Base-by-base conservation (phyloP, 2,113 vertebrate genomes). In the Phaetusa simplex region DNA sequence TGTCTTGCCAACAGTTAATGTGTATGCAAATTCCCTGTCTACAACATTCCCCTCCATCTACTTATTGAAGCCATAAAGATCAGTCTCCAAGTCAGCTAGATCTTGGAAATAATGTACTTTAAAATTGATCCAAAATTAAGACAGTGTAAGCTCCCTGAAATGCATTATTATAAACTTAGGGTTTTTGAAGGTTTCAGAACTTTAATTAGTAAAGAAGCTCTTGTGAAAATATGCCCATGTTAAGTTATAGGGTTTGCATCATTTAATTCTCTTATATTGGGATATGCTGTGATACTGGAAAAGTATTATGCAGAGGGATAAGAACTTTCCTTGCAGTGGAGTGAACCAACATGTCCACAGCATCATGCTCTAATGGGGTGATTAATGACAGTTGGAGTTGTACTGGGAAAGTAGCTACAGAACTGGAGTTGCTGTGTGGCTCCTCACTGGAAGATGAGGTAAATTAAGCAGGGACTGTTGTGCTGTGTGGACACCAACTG, bases 171-270 rank as follows among this genome's bases (percentile, higher is more conserved):
- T n/a, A 56, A 86, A 19, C 5, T 3, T 32, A 10, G 9, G 1
- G 0, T 14, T 70, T 52, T 38, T 64, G 2, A 64, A 67, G 21
- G 7, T 64, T 90, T 72, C 8, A 12, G 16, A 80, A 38, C n/a
- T 65, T 47, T 42, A 8, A 58, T 50, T n/a, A 18, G 8, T n/a
- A 71, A 64, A 53, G 20, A 43, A 55, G 9, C 1, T 12, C 9
- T 50, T 0, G 1, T 24, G 19, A 22, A 89, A 61, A 34, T 14
- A 49, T 8, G 14, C 3, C 15, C 0, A 0, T 17, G 14, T n/a
- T 66, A 36, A 16, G 12, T 12, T 71, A 14, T 17, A 55, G 17
- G 22, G 21, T 42, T 67, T 50, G 16, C 42, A 76, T 42, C 2
- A 30, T 69, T 72, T 42, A 26, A 29, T 40, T 47, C 20, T 36